Evolutionary conservation across 1,140 invertebrate genomes (phyloP), one percentile per base, ranked within the genome.

Genomic region (Macrocentrus cingulum): DNA sequence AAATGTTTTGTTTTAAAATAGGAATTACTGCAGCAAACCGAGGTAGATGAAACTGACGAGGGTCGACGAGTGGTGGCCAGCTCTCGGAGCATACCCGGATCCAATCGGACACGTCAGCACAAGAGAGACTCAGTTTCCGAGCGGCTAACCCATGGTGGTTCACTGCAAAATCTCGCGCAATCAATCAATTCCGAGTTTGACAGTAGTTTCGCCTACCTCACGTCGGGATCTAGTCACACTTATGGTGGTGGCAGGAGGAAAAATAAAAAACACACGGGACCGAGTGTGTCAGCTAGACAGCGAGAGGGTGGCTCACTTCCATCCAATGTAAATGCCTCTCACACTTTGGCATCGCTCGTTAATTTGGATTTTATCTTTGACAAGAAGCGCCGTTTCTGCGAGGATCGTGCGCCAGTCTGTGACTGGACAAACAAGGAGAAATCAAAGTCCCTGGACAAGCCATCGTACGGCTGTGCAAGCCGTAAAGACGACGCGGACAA

Each of bases 231-330:
- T 19, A 71, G 68, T 65, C 74, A 78, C 46, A 76, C 74, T 52
- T 77, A 73, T 63, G 69, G 70, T 23, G 68, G 68, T 13, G 66
- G 69, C 22, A 64, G 72, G 6, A 69, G 67, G 58, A 77, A 76
- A 59, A 68, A 68, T 49, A 79, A 77, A 56, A 75, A 75, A 49
- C 69, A 73, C 37, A 66, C 71, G 1, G 75, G 74, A 34, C 70
- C 75, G 3, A 80, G 72, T 62, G 83, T 84, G 0, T 87, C 85
- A 52, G 82, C 86, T 5, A 77, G 87, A 50, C 85, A 87, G 68
- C 77, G 84, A 11, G 86, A 88, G 77, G 86, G 86, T 49, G 86
- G 87, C 57, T 84, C 84, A 18, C 70, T 85, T 55, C 84, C 84
- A 0, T 83, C 81, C 13, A 84, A 84, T 72, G 84, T 85, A 39